A percentile compares a stretch with the other conserved stretches of the same genome.
Conservation (phyloP, 2,113 vertebrate genomes). For the Cromileptes altivelis region DNA sequence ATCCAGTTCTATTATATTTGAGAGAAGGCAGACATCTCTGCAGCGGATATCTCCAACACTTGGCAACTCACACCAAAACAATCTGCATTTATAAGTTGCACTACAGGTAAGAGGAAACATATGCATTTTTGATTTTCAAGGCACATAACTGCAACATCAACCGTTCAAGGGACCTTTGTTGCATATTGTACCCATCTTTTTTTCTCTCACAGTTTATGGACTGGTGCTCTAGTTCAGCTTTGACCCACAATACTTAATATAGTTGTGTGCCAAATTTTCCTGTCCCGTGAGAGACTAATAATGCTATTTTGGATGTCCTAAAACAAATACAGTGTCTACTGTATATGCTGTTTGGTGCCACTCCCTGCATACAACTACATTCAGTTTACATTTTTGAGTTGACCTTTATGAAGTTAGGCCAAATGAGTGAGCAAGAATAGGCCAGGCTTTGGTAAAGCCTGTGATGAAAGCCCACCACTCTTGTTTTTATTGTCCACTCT, state of each 20-base stretch:
- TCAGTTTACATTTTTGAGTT: slow-evolving; percentile 51
- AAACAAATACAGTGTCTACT: slow-evolving; percentile 1
- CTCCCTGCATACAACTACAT: slow-evolving; percentile 19
- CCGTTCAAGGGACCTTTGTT: not conserved
- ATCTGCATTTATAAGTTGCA: too few species aligned
- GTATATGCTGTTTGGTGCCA: slow-evolving; percentile 22
- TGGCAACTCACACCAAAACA: too few species aligned
- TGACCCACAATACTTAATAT: not conserved
- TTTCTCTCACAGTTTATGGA: not conserved
- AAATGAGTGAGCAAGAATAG: slow-evolving; percentile 56
- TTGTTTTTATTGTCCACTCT: slow-evolving; percentile 84
- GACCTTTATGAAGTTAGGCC: slow-evolving; percentile 47
- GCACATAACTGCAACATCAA: not conserved
- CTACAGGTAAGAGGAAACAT: too few species aligned
- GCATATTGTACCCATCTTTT: not conserved
- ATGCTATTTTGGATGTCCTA: slow-evolving; percentile 1
- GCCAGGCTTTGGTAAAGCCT: slow-evolving; percentile 69
- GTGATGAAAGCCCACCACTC: slow-evolving; percentile 78
- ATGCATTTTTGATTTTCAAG: too few species aligned
- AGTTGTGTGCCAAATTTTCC: slow-evolving; percentile 3
- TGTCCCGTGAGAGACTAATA: not conserved
- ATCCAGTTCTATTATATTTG: too few species aligned
- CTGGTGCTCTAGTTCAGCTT: not conserved
- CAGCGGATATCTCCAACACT: too few species aligned
- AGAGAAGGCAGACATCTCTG: too few species aligned